Percentiles rank a stretch among this genome's conserved stretches.
phyloP scores from a whole-genome alignment of 2,797 vertebrate species.

The Clarias platycephalus region DNA sequence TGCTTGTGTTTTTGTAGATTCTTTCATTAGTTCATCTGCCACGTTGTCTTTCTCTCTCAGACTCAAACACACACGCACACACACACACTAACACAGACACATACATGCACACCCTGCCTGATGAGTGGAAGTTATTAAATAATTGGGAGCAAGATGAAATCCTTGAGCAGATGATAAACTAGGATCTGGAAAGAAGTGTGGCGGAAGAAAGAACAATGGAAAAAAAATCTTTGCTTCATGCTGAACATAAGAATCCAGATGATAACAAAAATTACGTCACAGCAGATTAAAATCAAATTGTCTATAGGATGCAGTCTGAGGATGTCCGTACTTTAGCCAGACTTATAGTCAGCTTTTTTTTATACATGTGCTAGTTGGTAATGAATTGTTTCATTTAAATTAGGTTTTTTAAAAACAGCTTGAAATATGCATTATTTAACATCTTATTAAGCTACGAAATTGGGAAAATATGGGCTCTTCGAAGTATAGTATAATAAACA shows the following conservation, averaged over 20 bases:
- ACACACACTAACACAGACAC: background rate
- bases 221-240: background rate
- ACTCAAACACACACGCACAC: background rate
- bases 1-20: conserved; percentile 12
- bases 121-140: conserved; percentile 40
- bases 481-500: too few relatives aligned
- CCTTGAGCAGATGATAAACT: conserved; percentile 19
- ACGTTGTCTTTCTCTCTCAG: conserved; percentile 6
- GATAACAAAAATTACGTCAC: conserved; percentile 15
- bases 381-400: too few relatives aligned
- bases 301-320: background rate
- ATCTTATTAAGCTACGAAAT: background rate
- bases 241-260: background rate
- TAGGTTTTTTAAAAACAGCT: background rate
- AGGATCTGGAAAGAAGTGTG: background rate
- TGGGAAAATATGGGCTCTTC: background rate
- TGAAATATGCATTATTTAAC: background rate
- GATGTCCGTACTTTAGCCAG: background rate
- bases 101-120: background rate
- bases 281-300: conserved; percentile 3
- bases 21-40: conserved; percentile 12
- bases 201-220: background rate
- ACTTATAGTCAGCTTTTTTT: background rate
- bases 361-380: too few relatives aligned
- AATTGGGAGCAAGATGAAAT: conserved; percentile 23